Base-by-base conservation (phyloP, 1,140 invertebrate species). In the roundworm (Caenorhabditis elegans) region DNA sequence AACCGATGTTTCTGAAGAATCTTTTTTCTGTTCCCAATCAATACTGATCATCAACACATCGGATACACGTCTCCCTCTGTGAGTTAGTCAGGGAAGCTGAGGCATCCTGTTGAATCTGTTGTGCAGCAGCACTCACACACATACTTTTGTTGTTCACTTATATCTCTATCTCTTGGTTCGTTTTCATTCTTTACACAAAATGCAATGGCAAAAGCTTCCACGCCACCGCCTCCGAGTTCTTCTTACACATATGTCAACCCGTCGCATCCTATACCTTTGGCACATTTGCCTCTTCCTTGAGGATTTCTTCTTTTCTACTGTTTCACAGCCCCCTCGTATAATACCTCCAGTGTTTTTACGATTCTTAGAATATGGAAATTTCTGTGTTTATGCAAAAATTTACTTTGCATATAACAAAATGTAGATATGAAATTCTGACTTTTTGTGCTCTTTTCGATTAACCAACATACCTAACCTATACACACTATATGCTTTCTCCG, bases 211-310 rank as follows among this genome's bases (percentile, higher is more conserved):
- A 70, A 70, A 39, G 60, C 60, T 70, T 70, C 60, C 60, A 70
- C 60, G 60, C 34, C 60, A 70, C 60, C 60, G 28, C 60, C 60
- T 26, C 60, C 60, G 60, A 70, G 31, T 70, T 70, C 60, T 28
- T 70, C 60, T 31, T 70, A 70, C 60, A 70, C 60, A 70, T 70
- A 70, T 70, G 60, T 70, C 60, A 70, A 70, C 60, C 19, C 60
- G 60, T 70, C 60, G 26, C 34, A 70, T 39, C 34, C 60, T 70
- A 70, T 70, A 70, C 60, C 60, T 70, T 70, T 70, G 60, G 60
- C 60, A 70, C 60, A 70, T 70, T 70, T 70, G 60, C 60, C 60
- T 70, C 39, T 19, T 22, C 34, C 28, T 34, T 4, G 11, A 22
- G 22, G 60, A 70, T 70, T n/a, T 70, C 39, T 10, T 65, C 31